These are phyloP conservation scores for Ceyx melanurus DNA, from an alignment of 2,113 vertebrate species.

Conservation along the genomic window DNA sequence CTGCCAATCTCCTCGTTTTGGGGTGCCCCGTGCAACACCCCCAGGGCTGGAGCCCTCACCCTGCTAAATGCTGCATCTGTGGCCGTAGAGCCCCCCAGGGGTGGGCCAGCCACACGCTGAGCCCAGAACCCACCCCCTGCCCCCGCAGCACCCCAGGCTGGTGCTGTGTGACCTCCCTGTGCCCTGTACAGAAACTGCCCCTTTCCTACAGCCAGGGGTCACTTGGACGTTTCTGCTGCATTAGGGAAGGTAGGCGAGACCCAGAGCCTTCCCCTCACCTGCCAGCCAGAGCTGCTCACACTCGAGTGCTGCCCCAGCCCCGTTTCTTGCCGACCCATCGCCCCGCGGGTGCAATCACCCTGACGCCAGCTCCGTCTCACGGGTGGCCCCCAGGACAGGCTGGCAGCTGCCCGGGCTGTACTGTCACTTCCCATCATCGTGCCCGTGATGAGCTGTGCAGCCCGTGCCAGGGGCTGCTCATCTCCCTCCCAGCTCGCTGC, in stretches of 20 bases:
- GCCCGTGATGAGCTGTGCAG: neutral
- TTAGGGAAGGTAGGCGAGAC: fast-evolving
- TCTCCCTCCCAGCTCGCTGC: fast-evolving
- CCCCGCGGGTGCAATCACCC: neutral
- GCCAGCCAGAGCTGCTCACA: neutral
- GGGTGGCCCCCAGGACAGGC: neutral
- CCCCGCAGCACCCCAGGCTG: neutral
- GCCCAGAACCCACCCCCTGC: neutral
- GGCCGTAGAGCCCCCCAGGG: fast-evolving
- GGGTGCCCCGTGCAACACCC: no score
- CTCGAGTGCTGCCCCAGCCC: fast-evolving
- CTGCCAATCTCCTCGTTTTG: neutral
- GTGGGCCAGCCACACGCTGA: neutral
- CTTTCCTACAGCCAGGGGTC: neutral
- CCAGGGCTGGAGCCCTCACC: neutral
- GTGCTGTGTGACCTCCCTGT: fast-evolving
- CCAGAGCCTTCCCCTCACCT: neutral
- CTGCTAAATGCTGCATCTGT: neutral
- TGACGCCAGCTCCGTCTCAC: fast-evolving
- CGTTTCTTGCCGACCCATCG: fast-evolving
- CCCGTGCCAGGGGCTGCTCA: fast-evolving
- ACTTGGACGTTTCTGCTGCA: fast-evolving
- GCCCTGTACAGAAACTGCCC: fast-evolving
- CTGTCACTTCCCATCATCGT: neutral
- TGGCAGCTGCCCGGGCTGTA: neutral